These are phyloP conservation scores for Zoanthus gigantus DNA, from an alignment of 92 coral and sea anemone species.

Conservation along the genomic window DNA sequence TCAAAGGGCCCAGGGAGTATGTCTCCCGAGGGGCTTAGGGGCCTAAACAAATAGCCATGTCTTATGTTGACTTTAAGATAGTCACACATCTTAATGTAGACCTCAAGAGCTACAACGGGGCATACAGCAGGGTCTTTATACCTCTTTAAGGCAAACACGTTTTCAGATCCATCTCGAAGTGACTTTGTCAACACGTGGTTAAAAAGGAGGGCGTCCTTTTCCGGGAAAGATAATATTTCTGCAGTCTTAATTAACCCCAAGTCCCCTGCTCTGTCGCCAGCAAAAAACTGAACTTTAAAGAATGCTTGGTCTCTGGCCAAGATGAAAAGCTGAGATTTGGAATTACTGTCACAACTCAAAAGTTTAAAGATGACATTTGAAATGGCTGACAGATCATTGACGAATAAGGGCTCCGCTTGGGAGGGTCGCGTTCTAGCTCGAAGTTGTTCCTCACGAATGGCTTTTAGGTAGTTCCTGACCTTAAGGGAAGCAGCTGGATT, in stretches of 20 bases:
- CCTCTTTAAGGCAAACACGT: conserved; percentile 46
- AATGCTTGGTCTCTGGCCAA: conserved; percentile 50
- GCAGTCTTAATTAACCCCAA: conserved; percentile 65
- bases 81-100: conserved; percentile 44
- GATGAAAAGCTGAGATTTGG: background rate
- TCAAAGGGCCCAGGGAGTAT: background rate
- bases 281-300: conserved; percentile 38
- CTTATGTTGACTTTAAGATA: conserved; percentile 41
- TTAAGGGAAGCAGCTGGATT: background rate
- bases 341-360: conserved; percentile 19
- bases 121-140: conserved; percentile 63
- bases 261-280: conserved; percentile 67
- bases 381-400: conserved; percentile 20
- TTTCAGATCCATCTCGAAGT: conserved; percentile 50
- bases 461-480: conserved; percentile 22
- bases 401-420: conserved; percentile 55
- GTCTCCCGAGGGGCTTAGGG: background rate
- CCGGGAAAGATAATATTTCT: conserved; percentile 46
- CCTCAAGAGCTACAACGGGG: conserved; percentile 58
- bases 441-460: conserved; percentile 49
- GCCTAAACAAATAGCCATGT: conserved; percentile 43
- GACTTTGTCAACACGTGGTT: conserved; percentile 66
- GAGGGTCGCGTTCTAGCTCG: conserved; percentile 52
- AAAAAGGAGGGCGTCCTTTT: conserved; percentile 48
- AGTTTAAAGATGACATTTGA: conserved; percentile 32